phyloP scores from a whole-genome alignment of 2,113 vertebrate genomes.

The Microtus oregoni region DNA sequence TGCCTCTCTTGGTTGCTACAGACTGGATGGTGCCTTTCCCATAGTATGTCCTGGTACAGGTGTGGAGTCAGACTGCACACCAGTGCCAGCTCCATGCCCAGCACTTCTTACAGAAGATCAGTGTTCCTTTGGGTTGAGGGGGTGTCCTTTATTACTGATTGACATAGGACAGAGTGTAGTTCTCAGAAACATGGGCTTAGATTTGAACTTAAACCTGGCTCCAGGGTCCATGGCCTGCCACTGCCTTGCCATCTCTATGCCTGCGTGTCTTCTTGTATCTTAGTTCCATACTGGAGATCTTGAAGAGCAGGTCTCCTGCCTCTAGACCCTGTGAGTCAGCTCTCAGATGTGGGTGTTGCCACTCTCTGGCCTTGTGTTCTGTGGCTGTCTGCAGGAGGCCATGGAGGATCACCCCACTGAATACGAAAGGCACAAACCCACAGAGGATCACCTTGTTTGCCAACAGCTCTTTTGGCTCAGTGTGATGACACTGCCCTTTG shows the following conservation, averaged over 20 bases:
- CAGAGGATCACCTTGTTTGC: fast-evolving
- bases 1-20: not conserved
- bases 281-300: not conserved
- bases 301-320: not conserved
- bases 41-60: not conserved
- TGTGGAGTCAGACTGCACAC: not conserved
- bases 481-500: fast-evolving
- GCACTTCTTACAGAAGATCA: not conserved
- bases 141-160: fast-evolving
- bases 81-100: fast-evolving
- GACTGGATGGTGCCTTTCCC: not conserved
- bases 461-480: fast-evolving
- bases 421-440: not conserved
- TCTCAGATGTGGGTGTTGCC: not conserved
- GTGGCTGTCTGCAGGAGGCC: not conserved
- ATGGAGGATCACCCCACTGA: not conserved
- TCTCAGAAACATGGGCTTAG: too few species aligned
- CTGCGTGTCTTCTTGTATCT: not conserved
- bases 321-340: not conserved
- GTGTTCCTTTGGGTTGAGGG: too few species aligned
- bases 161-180: not conserved
- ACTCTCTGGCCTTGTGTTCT: not conserved
- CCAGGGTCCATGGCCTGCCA: not conserved
- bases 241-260: not conserved
- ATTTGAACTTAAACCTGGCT: not conserved